These are phyloP conservation scores for Sminthurides bifidus DNA, from an alignment of 1,140 invertebrate species.

Conservation along the genomic window DNA sequence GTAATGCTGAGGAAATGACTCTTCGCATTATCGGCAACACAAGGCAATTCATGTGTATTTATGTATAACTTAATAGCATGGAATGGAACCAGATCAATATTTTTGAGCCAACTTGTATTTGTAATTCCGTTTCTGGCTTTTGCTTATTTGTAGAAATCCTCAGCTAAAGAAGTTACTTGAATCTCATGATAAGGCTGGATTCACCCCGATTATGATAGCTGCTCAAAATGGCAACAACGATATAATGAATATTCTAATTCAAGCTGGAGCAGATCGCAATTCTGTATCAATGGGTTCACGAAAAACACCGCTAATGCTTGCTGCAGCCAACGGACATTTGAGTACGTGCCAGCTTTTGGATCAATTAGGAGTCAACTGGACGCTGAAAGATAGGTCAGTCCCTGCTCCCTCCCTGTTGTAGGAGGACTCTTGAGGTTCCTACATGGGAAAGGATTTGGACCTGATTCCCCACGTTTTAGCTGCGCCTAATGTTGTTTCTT, in stretches of 20 bases:
- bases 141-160: neutral
- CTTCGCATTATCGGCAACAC: conserved; percentile 18
- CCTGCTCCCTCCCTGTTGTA: too few relatives aligned
- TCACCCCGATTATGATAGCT: conserved; percentile 22
- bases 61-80: neutral
- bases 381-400: conserved; percentile 7
- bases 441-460: too few relatives aligned
- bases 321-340: conserved; percentile 9
- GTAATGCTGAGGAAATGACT: conserved; percentile 23
- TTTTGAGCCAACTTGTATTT: neutral
- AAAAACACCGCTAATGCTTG: conserved; percentile 17
- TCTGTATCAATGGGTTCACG: neutral
- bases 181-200: conserved; percentile 14
- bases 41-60: conserved; percentile 3
- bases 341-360: conserved; percentile 14
- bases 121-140: neutral
- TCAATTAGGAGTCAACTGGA: conserved; percentile 11
- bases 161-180: conserved; percentile 8
- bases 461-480: too few relatives aligned
- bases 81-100: neutral
- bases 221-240: conserved; percentile 20
- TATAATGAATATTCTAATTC: conserved; percentile 9
- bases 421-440: neutral
- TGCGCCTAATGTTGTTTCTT: too few relatives aligned
- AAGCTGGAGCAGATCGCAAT: conserved; percentile 11